Evolutionary conservation across 2,113 vertebrate genomes (phyloP).

Genomic region (Phalacrocorax pelagicus): DNA sequence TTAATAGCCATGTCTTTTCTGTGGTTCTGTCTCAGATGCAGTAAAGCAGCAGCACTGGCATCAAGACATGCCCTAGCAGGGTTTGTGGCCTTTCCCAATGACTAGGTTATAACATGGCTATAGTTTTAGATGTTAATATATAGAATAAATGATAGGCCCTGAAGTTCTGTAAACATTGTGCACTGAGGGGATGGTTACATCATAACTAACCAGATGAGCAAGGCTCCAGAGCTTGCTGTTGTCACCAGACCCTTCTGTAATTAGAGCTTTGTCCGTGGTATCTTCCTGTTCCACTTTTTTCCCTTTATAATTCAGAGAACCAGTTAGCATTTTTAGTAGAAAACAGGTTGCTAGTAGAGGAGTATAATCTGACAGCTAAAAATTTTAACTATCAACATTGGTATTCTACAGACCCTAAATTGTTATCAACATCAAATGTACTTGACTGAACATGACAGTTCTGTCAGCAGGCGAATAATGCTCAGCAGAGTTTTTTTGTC

Average conservation of each 20-base stretch:
- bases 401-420: conserved; percentile 6
- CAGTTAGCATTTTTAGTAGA: conserved; percentile 22
- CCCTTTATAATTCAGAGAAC: conserved; percentile 5
- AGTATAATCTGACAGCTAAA: conserved; percentile 21
- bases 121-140: conserved; percentile 75
- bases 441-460: not conserved
- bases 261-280: conserved; percentile 28
- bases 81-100: conserved; percentile 64
- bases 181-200: conserved; percentile 42
- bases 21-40: conserved; percentile 33
- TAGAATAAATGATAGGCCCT: conserved; percentile 72
- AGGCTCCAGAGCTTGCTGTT: conserved; percentile 54
- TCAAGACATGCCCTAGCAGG: not conserved
- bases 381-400: not conserved
- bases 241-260: conserved; percentile 37
- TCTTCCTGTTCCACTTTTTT: conserved; percentile 49
- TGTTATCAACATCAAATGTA: not conserved
- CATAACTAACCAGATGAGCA: conserved; percentile 51
- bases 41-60: conserved; percentile 42
- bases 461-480: not conserved
- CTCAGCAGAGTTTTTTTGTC: not conserved
- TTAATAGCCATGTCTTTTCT: conserved; percentile 21
- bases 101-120: conserved; percentile 54
- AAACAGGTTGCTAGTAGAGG: not conserved
- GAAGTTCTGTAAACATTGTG: conserved; percentile 50